Evolutionary conservation across 2,797 vertebrate genomes (phyloP).

Genomic region (Paratrypauchen microcephalus): DNA sequence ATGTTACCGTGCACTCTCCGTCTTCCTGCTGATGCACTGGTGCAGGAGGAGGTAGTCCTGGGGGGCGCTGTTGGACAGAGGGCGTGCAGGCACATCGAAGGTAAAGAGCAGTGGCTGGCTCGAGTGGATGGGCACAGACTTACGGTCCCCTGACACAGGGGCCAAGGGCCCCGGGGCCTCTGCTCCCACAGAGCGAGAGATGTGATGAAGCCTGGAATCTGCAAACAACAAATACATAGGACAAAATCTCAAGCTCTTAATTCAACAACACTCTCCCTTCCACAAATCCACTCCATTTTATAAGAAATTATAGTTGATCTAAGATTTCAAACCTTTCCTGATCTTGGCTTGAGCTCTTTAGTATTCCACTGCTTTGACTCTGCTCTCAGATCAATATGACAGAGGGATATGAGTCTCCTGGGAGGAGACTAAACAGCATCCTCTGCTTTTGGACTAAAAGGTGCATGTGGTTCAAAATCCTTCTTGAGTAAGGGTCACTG

Average conservation of each 20-base stretch:
- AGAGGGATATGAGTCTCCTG: slow-evolving; percentile 56
- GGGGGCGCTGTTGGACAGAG: slow-evolving; percentile 91
- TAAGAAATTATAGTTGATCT: slow-evolving; percentile 31
- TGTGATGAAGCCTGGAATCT: slow-evolving; percentile 88
- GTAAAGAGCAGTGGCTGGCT: slow-evolving; percentile 97
- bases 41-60: slow-evolving; percentile 99
- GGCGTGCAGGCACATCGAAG: slow-evolving; percentile 85
- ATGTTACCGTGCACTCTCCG: slow-evolving; percentile 89
- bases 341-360: slow-evolving; percentile 43
- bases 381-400: slow-evolving; percentile 64
- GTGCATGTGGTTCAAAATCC: slow-evolving; percentile 41
- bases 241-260: neutral
- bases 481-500: slow-evolving; percentile 40
- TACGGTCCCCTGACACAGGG: slow-evolving; percentile 86
- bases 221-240: slow-evolving; percentile 33
- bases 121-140: slow-evolving; percentile 89
- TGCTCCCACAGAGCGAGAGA: slow-evolving; percentile 85
- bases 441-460: slow-evolving; percentile 32
- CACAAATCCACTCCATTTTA: slow-evolving; percentile 35
- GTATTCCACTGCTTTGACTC: slow-evolving; percentile 58
- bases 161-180: slow-evolving; percentile 81
- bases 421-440: slow-evolving; percentile 51
- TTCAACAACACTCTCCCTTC: neutral
- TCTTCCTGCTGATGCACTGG: slow-evolving; percentile 97
- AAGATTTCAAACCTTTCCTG: slow-evolving; percentile 44